Base-by-base conservation (phyloP, 2,888 invertebrate genomes). In the Coelopa pilipes region DNA sequence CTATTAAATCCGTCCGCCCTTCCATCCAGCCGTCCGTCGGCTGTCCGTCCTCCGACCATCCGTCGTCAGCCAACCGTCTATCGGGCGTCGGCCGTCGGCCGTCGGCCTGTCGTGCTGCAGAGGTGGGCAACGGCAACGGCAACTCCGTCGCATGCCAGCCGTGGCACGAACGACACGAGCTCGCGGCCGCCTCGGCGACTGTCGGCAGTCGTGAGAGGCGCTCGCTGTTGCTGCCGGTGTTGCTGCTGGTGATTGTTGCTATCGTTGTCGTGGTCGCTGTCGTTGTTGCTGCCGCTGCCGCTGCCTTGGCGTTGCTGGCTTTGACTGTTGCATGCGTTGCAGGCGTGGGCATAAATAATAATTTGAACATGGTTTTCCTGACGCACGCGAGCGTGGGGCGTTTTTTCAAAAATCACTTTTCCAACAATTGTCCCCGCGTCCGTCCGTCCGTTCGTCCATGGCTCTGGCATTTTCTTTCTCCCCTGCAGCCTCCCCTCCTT, bases 301-400 rank as follows among this genome's bases (percentile, higher is more conserved):
- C 12, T 59, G n/a, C 17, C 57, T 65, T 7, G 12, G 17, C 47
- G 24, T 21, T 34, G 53, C 45, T 65, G 66, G 21, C 24, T 60
- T 9, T 21, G 24, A 46, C 46, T 66, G n/a, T 69, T 59, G 59
- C 69, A 59, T 69, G 69, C 12, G 19, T 34, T 34, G 60, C 70
- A 70, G 70, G 70, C 70, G 70, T 60, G 49, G 70, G 60, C 60
- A 70, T n/a, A 60, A 70, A 47, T 59, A 70, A 59, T 24, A 49
- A 60, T 66, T 66, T 24, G 24, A 13, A 21, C 24, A 21, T 66
- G 50, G 34, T 13, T 66, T 66, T 21, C 19, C 12, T 19, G 15
- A 13, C 19, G 50, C 70, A 70, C 60, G 70, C 60, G 21, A 70
- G 11, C 53, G 34, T 34, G 53, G 53, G 53, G 53, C 53, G 53